These are phyloP conservation scores for Melitaea athalia DNA, from an alignment of 2,888 invertebrate species.

Conservation along the genomic window DNA sequence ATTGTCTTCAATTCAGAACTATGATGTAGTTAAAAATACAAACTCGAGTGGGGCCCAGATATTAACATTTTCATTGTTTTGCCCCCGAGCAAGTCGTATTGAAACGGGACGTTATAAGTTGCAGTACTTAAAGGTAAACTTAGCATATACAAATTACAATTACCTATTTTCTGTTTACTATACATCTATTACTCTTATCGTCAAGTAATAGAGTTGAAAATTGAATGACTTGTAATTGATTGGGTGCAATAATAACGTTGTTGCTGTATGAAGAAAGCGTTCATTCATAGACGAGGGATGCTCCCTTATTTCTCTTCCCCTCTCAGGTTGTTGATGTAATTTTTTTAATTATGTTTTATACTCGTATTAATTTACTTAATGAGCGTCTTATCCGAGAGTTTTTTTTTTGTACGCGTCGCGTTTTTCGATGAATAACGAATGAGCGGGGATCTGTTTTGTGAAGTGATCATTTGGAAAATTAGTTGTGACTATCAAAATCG, in stretches of 20 bases:
- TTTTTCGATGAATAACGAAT: slow-evolving; percentile 79
- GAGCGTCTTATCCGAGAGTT: slow-evolving; percentile 65
- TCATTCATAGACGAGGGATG: slow-evolving; percentile 69
- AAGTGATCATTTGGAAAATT: slow-evolving; percentile 60
- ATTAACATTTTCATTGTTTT: slow-evolving; percentile 78
- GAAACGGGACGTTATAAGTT: slow-evolving; percentile 76
- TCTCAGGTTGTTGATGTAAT: slow-evolving; percentile 70
- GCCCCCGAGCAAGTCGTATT: slow-evolving; percentile 69
- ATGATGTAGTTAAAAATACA: slow-evolving; percentile 64
- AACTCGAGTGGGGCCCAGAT: slow-evolving; percentile 53
- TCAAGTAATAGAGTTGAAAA: slow-evolving; percentile 42
- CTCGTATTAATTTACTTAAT: slow-evolving; percentile 81
- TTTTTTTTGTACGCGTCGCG: slow-evolving; percentile 64
- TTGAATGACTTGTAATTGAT: slow-evolving; percentile 34
- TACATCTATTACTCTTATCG: slow-evolving; percentile 34
- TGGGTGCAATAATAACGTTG: slow-evolving; percentile 43
- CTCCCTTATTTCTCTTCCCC: slow-evolving; percentile 58
- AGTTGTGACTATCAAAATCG: slow-evolving; percentile 43
- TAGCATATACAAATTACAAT: slow-evolving; percentile 65
- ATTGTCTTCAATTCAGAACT: slow-evolving; percentile 35
- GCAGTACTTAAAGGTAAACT: slow-evolving; percentile 75
- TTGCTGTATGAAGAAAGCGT: slow-evolving; percentile 60
- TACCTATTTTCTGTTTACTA: slow-evolving; percentile 4
- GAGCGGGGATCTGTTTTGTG: slow-evolving; percentile 54
- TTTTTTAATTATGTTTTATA: slow-evolving; percentile 82